Evolutionary conservation across 1,140 invertebrate genomes (phyloP).

Genomic region (Drosophila cardini): DNA sequence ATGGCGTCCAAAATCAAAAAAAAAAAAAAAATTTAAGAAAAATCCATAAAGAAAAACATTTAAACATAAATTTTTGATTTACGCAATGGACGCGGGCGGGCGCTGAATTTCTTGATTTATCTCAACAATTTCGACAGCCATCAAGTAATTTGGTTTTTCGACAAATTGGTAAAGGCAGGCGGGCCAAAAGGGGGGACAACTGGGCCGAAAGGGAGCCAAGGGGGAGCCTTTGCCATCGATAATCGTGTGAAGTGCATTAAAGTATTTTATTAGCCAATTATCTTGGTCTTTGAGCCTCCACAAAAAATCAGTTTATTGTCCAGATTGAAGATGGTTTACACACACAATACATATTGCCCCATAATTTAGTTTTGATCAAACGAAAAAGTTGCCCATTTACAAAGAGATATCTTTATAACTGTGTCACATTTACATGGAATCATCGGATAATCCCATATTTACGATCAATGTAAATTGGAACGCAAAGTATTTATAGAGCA

Average conservation of each 20-base stretch:
- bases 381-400: background rate
- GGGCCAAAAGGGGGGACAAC: background rate
- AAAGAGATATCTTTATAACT: slow-evolving; percentile 11
- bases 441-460: slow-evolving; percentile 41
- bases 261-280: slow-evolving; percentile 61
- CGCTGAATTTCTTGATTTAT: slow-evolving; percentile 65
- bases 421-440: slow-evolving; percentile 31
- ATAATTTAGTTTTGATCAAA: slow-evolving; percentile 13
- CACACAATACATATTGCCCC: background rate
- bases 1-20: slow-evolving; percentile 19
- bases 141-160: slow-evolving; percentile 63
- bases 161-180: slow-evolving; percentile 63
- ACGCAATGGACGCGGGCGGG: slow-evolving; percentile 54
- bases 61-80: slow-evolving; percentile 77
- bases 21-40: too few species aligned
- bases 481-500: slow-evolving; percentile 14
- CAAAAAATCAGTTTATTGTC: slow-evolving; percentile 23
- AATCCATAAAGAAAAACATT: slow-evolving; percentile 62
- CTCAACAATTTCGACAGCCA: slow-evolving; percentile 66
- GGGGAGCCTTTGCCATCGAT: slow-evolving; percentile 30
- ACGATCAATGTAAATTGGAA: slow-evolving; percentile 14
- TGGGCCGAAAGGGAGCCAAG: background rate
- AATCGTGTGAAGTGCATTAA: slow-evolving; percentile 46
- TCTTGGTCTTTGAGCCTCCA: background rate
- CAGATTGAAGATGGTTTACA: slow-evolving; percentile 2